A percentile compares a stretch with the other conserved stretches of the same genome.
phyloP scores from a whole-genome alignment of 2,888 invertebrate species.

The Eumacrocentrus americanus region DNA sequence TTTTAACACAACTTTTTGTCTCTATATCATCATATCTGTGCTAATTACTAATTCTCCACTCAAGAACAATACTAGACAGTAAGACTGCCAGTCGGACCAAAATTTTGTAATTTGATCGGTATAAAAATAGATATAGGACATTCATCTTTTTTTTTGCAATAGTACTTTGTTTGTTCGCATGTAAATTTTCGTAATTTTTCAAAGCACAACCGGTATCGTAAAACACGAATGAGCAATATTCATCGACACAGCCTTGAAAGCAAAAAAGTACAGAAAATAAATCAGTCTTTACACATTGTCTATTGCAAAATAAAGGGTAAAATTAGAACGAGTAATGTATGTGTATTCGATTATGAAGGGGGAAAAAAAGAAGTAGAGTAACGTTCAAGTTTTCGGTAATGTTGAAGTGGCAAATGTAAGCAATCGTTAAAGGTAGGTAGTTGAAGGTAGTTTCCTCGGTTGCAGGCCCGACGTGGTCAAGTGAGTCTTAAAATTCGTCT shows the following conservation, averaged over 20 bases:
- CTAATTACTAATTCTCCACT: slow-evolving; percentile 12
- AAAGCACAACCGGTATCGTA: slow-evolving; percentile 22
- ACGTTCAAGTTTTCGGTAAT: slow-evolving; percentile 55
- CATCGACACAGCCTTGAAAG: slow-evolving; percentile 10
- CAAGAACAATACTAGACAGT: slow-evolving; percentile 1
- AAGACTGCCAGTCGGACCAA: slow-evolving; percentile 6
- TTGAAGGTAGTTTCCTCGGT: slow-evolving; percentile 59
- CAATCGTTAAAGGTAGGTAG: slow-evolving; percentile 39
- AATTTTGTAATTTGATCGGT: slow-evolving; percentile 15
- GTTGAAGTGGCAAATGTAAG: slow-evolving; percentile 58
- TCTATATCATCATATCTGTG: slow-evolving; percentile 5
- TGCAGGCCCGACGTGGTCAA: slow-evolving; percentile 62
- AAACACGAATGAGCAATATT: slow-evolving; percentile 20
- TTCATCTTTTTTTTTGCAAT: slow-evolving; percentile 20
- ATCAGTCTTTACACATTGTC: slow-evolving; percentile 53
- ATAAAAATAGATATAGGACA: slow-evolving; percentile 30
- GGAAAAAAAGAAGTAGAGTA: slow-evolving; percentile 48
- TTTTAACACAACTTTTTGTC: not conserved
- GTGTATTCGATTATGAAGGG: slow-evolving; percentile 50
- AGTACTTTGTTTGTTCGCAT: slow-evolving; percentile 9
- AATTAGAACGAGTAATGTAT: slow-evolving; percentile 39
- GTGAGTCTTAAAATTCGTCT: slow-evolving; percentile 62
- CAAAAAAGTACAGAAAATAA: slow-evolving; percentile 27
- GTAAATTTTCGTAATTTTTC: slow-evolving; percentile 1
- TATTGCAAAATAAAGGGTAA: slow-evolving; percentile 38